Evolutionary conservation across 2,888 invertebrate genomes (phyloP), one percentile per base, ranked within the genome.

Genomic region (Xanthia icteritia): DNA sequence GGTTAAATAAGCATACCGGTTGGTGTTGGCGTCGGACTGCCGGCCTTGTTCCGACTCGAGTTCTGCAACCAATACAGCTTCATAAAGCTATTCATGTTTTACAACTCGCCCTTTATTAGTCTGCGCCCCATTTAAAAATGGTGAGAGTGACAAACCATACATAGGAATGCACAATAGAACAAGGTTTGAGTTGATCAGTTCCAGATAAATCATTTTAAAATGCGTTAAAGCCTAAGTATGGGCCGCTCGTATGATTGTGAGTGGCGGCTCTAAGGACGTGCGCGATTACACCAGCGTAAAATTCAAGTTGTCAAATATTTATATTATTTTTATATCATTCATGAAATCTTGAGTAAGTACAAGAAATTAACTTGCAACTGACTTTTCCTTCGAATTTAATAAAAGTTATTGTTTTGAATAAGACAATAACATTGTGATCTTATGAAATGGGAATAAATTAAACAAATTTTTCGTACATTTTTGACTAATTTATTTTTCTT

Each of bases 31-130:
- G 90, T 79, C 84, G 86, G 84, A 86, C 86, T 88, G 90, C 80
- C 87, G 87, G 83, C 88, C 88, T 90, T 92, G 89, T 91, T 93
- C 89, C 66, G 90, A 90, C 91, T 94, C 94, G 91, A 94, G 91
- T 90, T 95, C 96, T 96, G 96, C 88, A 92, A 94, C 95, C 95
- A 96, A 95, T 90, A 95, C 95, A 95, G 96, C 95, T 95, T 94
- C 95, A 95, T 96, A 93, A 92, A 90, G 77, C 84, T 91, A 90
- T 84, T 81, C 78, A 78, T 80, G 63, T 85, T 66, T 68, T 63
- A 73, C 48, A 79, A 81, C 66, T 79, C 2, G 31, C 17, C 64
- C 58, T 58, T 63, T 71, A 54, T 42, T 48, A 65, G 31, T 77
- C 23, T 81, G 17, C 8, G 15, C 17, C 67, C 17, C n/a, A 66